Conservation (phyloP, 1,140 invertebrate species). For the Thalassaphorura encarpata region DNA sequence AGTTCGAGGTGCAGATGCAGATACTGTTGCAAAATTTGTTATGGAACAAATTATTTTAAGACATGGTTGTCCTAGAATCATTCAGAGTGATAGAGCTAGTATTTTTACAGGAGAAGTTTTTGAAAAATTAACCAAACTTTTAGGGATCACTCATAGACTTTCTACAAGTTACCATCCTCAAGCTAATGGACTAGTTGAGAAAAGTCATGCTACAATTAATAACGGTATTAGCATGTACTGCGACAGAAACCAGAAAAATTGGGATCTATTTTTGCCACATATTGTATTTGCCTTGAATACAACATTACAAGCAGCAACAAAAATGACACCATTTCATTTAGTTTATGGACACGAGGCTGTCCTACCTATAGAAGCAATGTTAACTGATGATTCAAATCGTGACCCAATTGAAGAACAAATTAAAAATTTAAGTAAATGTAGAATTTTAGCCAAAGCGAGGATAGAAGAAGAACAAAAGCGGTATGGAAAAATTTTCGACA, state of each 20-base stretch:
- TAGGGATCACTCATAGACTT: conserved; percentile 1
- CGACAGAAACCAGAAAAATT: conserved; percentile 32
- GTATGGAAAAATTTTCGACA: neutral
- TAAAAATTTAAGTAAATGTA: neutral
- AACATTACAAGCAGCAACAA: conserved; percentile 20
- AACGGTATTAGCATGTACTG: conserved; percentile 27
- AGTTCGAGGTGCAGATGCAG: neutral
- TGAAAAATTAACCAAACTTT: neutral
- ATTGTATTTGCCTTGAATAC: conserved; percentile 35
- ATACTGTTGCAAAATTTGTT: conserved; percentile 6
- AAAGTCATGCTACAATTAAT: neutral
- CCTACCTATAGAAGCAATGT: conserved; percentile 19
- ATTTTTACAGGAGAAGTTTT: neutral
- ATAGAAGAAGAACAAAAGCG: neutral
- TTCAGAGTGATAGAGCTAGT: conserved; percentile 3
- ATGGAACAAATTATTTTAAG: conserved; percentile 9
- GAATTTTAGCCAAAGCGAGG: neutral
- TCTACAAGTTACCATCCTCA: neutral
- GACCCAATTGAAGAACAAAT: neutral
- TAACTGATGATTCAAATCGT: neutral
- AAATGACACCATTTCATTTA: conserved; percentile 30
- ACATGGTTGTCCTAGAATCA: conserved; percentile 2
- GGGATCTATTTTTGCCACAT: conserved; percentile 34
- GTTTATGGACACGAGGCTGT: conserved; percentile 33
- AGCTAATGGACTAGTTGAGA: neutral